A percentile compares a stretch with the other conserved stretches of the same genome.
Conservation (phyloP, 1,140 invertebrate species). For the Anthonomus grandis region DNA sequence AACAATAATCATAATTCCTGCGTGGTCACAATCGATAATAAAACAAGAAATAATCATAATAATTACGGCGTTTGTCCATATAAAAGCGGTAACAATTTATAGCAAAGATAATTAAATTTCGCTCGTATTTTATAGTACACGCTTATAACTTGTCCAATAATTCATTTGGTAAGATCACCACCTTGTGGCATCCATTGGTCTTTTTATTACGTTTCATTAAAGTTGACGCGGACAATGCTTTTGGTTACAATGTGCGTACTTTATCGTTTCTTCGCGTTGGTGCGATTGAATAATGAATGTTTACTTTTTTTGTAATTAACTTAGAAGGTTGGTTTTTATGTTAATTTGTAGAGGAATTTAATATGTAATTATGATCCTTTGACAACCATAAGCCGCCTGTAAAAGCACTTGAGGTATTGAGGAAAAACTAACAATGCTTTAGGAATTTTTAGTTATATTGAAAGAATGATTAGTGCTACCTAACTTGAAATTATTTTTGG, state of each 20-base stretch:
- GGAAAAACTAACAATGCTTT: too few species aligned
- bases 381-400: too few species aligned
- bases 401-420: too few species aligned
- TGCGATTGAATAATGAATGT: too few species aligned
- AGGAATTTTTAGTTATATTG: too few species aligned
- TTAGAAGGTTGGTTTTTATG: too few species aligned
- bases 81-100: slow-evolving; percentile 23
- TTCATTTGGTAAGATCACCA: slow-evolving; percentile 27
- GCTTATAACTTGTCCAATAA: slow-evolving; percentile 29
- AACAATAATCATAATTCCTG: neutral
- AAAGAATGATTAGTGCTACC: too few species aligned
- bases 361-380: too few species aligned
- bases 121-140: slow-evolving; percentile 27
- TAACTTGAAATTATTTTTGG: too few species aligned
- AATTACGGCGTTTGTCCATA: slow-evolving; percentile 22
- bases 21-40: slow-evolving; percentile 11
- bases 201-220: slow-evolving; percentile 28
- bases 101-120: slow-evolving; percentile 28
- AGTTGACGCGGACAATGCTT: slow-evolving; percentile 9
- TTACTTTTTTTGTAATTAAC: too few species aligned
- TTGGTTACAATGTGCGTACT: slow-evolving; percentile 23
- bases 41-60: slow-evolving; percentile 23
- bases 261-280: too few species aligned
- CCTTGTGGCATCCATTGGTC: slow-evolving; percentile 29
- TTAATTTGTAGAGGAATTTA: too few species aligned